Evolutionary conservation across 2,113 vertebrate species (phyloP).

Genomic region (Heterotis niloticus): DNA sequence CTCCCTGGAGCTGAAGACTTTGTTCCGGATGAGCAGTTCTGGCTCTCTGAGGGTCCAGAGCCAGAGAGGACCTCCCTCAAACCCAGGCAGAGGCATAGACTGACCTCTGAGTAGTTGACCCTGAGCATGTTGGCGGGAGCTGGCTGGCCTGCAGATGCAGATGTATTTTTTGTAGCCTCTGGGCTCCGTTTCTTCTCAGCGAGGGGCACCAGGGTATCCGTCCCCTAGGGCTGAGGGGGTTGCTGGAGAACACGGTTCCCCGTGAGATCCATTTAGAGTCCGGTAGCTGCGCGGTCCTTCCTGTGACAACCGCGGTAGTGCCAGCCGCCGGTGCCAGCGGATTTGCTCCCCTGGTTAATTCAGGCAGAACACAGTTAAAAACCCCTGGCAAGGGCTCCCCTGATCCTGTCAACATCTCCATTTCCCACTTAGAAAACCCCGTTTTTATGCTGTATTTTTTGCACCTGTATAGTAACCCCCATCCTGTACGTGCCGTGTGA

Average conservation of each 20-base stretch:
- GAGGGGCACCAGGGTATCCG: no score
- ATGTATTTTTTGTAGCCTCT: neutral
- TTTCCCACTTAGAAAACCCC: neutral
- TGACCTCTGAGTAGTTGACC: no score
- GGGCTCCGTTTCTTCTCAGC: neutral
- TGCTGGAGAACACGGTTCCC: neutral
- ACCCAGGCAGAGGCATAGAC: no score
- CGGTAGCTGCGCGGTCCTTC: neutral
- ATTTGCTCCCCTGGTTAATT: no score
- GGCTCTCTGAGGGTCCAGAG: no score
- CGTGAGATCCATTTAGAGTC: neutral
- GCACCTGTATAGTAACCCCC: neutral
- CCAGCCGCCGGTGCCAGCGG: conserved; percentile 1
- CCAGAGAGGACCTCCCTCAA: no score
- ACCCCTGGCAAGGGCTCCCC: neutral
- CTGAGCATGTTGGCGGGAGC: no score
- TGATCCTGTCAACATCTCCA: neutral
- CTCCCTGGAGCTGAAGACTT: no score
- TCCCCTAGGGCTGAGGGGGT: no score
- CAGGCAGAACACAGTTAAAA: neutral
- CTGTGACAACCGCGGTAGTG: neutral
- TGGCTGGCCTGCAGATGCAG: no score
- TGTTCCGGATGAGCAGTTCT: no score
- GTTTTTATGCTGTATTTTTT: neutral
- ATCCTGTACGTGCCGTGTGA: no score